phyloP scores from a whole-genome alignment of 2,797 vertebrate genomes.

The Rhincodon typus region DNA sequence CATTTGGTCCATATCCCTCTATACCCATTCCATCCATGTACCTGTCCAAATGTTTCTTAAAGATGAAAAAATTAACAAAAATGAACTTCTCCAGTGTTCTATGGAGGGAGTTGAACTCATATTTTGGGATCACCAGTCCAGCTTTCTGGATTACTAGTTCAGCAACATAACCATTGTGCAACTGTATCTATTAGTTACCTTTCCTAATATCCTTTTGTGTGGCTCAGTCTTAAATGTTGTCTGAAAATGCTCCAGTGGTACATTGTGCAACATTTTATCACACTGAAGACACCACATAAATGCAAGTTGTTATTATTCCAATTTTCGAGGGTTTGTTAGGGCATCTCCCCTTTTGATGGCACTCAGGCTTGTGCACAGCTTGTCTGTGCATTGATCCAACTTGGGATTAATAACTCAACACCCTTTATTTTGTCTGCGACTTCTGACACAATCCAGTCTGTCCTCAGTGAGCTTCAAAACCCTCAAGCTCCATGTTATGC shows the following conservation, averaged over 20 bases:
- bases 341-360: background rate
- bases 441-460: slow-evolving; percentile 12
- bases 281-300: background rate
- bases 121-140: background rate
- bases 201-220: background rate
- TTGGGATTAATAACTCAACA: background rate
- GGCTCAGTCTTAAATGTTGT: background rate
- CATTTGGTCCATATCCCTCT: too few species aligned
- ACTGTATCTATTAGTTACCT: background rate
- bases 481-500: background rate
- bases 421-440: background rate
- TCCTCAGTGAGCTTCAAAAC: background rate
- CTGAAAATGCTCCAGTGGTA: background rate
- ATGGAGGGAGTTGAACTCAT: background rate
- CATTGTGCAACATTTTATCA: background rate
- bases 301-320: background rate
- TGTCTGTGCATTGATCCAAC: background rate
- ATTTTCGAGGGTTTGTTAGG: background rate
- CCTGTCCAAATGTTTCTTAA: too few species aligned
- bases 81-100: background rate
- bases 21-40: too few species aligned
- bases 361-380: background rate
- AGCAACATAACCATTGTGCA: background rate
- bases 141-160: background rate
- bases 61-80: background rate